Evolutionary conservation across 2,113 vertebrate genomes (phyloP).

Genomic region (Diadophis punctatus): DNA sequence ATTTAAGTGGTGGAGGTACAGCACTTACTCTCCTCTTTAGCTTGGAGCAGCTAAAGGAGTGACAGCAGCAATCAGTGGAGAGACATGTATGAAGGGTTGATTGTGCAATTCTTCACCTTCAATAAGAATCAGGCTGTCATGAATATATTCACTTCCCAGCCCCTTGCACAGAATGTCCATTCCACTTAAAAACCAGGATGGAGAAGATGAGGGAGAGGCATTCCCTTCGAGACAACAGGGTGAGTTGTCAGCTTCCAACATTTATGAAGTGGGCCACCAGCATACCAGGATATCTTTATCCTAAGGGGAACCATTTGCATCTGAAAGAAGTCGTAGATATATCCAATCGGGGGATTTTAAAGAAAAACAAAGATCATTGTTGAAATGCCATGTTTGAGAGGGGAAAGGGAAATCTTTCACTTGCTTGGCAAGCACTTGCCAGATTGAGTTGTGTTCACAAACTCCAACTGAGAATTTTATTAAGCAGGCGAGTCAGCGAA

Average conservation of each 20-base stretch:
- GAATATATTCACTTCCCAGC: not conserved
- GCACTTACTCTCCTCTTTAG: too few species aligned
- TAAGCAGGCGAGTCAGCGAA: constrained; percentile 22
- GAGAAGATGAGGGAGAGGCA: not conserved
- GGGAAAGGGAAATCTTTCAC: not conserved
- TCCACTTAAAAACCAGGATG: not conserved
- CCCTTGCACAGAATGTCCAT: not conserved
- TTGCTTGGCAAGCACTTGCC: not conserved
- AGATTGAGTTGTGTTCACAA: constrained; percentile 14
- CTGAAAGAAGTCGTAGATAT: not conserved
- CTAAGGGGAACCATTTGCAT: not conserved
- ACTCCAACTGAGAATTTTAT: constrained; percentile 12
- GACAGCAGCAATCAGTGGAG: not conserved
- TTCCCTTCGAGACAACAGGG: not conserved
- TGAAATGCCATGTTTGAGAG: not conserved
- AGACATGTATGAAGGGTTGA: not conserved
- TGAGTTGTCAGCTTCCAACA: not conserved
- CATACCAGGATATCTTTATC: not conserved
- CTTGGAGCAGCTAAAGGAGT: not conserved
- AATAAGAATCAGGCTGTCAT: not conserved
- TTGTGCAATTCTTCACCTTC: not conserved
- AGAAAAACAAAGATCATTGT: not conserved
- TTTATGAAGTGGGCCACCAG: not conserved
- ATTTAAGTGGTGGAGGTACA: not conserved
- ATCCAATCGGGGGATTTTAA: not conserved